Evolutionary conservation across 2,888 invertebrate genomes (phyloP).

Genomic region (Danaus chrysippus): DNA sequence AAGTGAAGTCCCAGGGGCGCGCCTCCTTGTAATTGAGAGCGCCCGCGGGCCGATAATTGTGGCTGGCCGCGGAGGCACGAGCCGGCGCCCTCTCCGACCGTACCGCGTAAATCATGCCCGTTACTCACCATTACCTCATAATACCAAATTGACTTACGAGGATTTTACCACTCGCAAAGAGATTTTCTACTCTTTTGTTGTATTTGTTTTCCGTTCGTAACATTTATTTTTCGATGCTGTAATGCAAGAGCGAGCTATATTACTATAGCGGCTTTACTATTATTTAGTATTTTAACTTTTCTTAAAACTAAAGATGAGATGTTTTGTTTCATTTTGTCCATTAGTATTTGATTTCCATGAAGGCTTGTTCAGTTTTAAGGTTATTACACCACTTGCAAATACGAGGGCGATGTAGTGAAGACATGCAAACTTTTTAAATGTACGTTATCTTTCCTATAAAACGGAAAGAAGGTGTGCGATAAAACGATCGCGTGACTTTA

Average conservation of each 20-base stretch:
- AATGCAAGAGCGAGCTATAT: too few species aligned
- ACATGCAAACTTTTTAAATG: slow-evolving; percentile 76
- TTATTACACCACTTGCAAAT: slow-evolving; percentile 65
- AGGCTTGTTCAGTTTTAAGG: slow-evolving; percentile 40
- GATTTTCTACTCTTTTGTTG: slow-evolving; percentile 36
- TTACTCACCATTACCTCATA: slow-evolving; percentile 78
- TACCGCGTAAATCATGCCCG: slow-evolving; percentile 74
- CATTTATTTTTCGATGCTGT: background rate
- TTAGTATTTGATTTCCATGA: background rate
- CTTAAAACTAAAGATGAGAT: too few species aligned
- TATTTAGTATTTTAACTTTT: too few species aligned
- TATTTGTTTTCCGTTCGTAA: slow-evolving; percentile 37
- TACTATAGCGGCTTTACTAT: too few species aligned
- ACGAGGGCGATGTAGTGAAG: slow-evolving; percentile 65
- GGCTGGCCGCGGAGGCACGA: slow-evolving; percentile 61
- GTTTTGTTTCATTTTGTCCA: background rate
- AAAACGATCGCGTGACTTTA: slow-evolving; percentile 74
- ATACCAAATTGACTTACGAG: slow-evolving; percentile 74
- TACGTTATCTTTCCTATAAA: slow-evolving; percentile 73
- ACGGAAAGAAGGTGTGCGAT: slow-evolving; percentile 74
- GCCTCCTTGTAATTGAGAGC: slow-evolving; percentile 77
- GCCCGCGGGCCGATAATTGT: slow-evolving; percentile 78
- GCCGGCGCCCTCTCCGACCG: slow-evolving; percentile 43
- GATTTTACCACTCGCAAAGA: slow-evolving; percentile 48
- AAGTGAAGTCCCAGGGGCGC: slow-evolving; percentile 72